Evolutionary conservation across 2,797 vertebrate species (phyloP), one percentile per base, ranked within the genome.

Genomic region (Adelosebastes latens): DNA sequence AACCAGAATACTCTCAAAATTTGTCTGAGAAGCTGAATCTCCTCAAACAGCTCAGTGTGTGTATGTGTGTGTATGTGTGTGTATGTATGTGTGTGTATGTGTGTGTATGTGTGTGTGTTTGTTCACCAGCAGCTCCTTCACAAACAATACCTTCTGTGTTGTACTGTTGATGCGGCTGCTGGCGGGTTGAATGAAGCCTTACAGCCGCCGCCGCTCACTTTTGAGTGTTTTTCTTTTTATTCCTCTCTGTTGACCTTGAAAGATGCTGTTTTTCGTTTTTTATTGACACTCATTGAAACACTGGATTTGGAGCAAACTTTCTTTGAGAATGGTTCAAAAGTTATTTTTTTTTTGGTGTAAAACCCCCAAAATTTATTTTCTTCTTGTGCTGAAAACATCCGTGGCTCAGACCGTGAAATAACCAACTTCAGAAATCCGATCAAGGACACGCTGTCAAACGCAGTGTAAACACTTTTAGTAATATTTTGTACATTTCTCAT

Each of bases 391-490:
- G 39, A 60, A 75, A 78, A 74, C 74, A 59, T 42, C 6, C 59
- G n/a, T 36, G 36, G 34, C 59, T 80, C 66, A 77, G 81, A 86
- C 89, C 13, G 65, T 90, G 79, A 94, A 95, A 94, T 93, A 93
- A 92, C 76, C 88, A 91, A 87, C 88, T 87, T 85, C 46, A 86
- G 55, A 86, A 92, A 94, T 94, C 88, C 87, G 12, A 88, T 94
- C 81, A 91, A 81, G 83, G 79, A 82, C 88, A 84, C 24, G 66
- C 52, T 83, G 89, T 90, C 39, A 24, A 24, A 29, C 4, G 22
- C 71, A 65, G 72, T 78, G 75, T 87, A 83, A 93, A 88, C 88
- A 87, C 70, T 86, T 85, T 76, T 3, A 67, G 72, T 75, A 75
- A 10, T 62, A 25, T 81, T 77, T 83, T 83, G 86, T 72, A 88